phyloP scores from a whole-genome alignment of 2,113 vertebrate genomes.

The crab-eating macaque (Macaca fascicularis) region T2T-MFA8v1.1 NC_088386.1:73888501-73889000 shows the following conservation, averaged over 20 bases:
- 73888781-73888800: background rate
- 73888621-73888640: background rate
- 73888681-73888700: background rate
- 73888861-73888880: background rate
- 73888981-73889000: background rate
- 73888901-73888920: background rate
- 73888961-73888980: background rate
- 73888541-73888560: background rate
- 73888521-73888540: background rate
- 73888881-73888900: fast-evolving
- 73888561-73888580: background rate
- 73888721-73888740: background rate
- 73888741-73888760: background rate
- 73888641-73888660: background rate
- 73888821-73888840: conserved; percentile 44
- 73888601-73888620: background rate
- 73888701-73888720: background rate
- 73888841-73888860: background rate
- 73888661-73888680: background rate
- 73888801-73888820: background rate
- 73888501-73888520: background rate
- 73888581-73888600: background rate
- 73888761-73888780: background rate
- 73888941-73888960: background rate
- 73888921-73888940: background rate